Base-by-base conservation (phyloP, 2,797 vertebrate genomes). In the Argentina silus region DNA sequence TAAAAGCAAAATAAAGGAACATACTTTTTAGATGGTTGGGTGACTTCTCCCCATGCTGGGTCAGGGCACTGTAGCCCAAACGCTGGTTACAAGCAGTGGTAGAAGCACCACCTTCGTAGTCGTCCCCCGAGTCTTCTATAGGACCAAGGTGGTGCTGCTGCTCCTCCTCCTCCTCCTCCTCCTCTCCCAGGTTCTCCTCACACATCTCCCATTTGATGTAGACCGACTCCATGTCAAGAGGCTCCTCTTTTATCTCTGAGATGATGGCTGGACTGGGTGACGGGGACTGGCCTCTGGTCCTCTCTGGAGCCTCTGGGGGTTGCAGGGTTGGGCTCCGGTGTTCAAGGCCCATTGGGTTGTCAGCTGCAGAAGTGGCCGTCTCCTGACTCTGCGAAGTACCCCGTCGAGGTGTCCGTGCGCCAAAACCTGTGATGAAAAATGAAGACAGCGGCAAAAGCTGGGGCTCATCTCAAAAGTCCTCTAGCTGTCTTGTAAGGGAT, bases 151-250 rank as follows among this genome's bases (percentile, higher is more conserved):
- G 27, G 27, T 36, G 27, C 4, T 36, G 27, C 2, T 36, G 27
- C 2, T 36, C 2, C 2, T 36, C 2, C 27, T 36, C 2, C 4
- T 1, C 48, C 15, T 67, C 70, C 47, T 44, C 67, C 48, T 77
- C 63, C 21, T 21, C 59, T 17, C 44, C n/a, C n/a, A 45, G n/a
- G 6, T 19, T 67, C 51, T 74, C 74, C 23, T 86, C 78, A 47
- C 62, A 48, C 7, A 75, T 15, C 59, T 83, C 82, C 70, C 51
- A 48, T 56, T 75, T 77, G 36, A 85, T 63, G 67, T 73, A 69
- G 6, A 73, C 43, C 0, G 69, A 44, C n/a, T 69, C 57, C 10
- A 70, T 23, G 17, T 68, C 51, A 44, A 48, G 21, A 9, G 63
- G 75, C 56, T 85, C 78, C 8, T 83, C 69, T 61, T 84, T 81